phyloP scores from a whole-genome alignment of 2,797 vertebrate genomes.

The Tapera naevia region DNA sequence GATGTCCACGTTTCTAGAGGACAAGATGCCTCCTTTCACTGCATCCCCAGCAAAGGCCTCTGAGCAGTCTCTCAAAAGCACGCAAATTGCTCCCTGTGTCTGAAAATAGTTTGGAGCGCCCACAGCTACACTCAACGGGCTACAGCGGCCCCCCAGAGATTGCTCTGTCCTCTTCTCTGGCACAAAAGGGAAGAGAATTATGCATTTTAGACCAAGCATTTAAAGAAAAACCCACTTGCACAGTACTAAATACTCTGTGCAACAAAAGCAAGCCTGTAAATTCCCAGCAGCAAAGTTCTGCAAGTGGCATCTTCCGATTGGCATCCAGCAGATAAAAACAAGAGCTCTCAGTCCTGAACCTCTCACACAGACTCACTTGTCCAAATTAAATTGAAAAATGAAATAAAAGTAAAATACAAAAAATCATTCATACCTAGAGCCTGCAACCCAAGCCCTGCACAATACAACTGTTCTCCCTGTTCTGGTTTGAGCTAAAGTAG shows the following conservation, averaged over 20 bases:
- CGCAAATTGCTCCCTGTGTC: neutral
- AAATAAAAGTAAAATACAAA: neutral
- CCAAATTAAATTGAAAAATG: neutral
- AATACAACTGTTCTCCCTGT: neutral
- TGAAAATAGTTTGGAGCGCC: slow-evolving; percentile 31
- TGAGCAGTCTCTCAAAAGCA: neutral
- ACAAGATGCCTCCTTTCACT: neutral
- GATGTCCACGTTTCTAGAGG: neutral
- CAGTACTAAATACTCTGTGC: neutral
- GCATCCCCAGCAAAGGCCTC: neutral
- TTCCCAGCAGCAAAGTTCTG: neutral
- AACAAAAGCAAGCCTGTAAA: neutral
- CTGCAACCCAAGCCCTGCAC: neutral
- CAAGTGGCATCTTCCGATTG: neutral
- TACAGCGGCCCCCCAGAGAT: neutral
- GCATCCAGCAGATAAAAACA: neutral
- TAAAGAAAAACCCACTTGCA: neutral
- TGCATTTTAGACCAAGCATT: neutral
- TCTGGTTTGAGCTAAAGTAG: no score
- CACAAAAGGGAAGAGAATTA: neutral
- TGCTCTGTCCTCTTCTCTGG: neutral
- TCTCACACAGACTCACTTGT: neutral
- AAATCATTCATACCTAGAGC: neutral
- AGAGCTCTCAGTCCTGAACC: neutral
- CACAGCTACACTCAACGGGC: neutral